These are phyloP conservation scores for Empidonax alnorum DNA, from an alignment of 2,113 vertebrate species.

Conservation along the genomic window DNA sequence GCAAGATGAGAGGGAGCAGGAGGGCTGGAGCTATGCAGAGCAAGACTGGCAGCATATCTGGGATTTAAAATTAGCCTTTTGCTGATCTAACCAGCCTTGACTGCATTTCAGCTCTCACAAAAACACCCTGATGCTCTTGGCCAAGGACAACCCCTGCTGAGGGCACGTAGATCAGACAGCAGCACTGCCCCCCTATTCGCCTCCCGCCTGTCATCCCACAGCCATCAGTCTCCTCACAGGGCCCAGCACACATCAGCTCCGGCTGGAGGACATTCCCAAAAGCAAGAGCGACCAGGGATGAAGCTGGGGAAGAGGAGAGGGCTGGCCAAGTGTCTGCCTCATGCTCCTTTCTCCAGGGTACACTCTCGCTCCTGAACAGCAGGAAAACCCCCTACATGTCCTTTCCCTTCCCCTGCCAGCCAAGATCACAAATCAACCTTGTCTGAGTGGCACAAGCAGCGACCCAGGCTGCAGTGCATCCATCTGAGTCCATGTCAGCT, in stretches of 20 bases:
- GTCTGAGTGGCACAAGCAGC: not conserved
- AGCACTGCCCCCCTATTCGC: not conserved
- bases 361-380: not conserved
- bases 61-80: conserved; percentile 7
- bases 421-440: not conserved
- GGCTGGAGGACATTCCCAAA: not conserved
- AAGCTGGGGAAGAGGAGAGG: not conserved
- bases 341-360: not conserved
- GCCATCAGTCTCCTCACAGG: not conserved
- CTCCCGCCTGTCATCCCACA: not conserved
- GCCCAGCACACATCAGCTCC: not conserved
- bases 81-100: not conserved
- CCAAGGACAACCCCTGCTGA: conserved; percentile 11
- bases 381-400: not conserved
- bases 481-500: not conserved
- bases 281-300: not conserved
- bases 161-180: not conserved
- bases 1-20: not conserved
- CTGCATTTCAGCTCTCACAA: not conserved
- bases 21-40: not conserved
- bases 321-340: not conserved
- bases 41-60: not conserved
- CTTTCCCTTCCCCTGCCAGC: not conserved
- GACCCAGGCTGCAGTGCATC: not conserved
- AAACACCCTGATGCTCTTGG: not conserved